These are phyloP conservation scores for Pelobates cultripes DNA, from an alignment of 2,797 vertebrate genomes.

Conservation along the genomic window DNA sequence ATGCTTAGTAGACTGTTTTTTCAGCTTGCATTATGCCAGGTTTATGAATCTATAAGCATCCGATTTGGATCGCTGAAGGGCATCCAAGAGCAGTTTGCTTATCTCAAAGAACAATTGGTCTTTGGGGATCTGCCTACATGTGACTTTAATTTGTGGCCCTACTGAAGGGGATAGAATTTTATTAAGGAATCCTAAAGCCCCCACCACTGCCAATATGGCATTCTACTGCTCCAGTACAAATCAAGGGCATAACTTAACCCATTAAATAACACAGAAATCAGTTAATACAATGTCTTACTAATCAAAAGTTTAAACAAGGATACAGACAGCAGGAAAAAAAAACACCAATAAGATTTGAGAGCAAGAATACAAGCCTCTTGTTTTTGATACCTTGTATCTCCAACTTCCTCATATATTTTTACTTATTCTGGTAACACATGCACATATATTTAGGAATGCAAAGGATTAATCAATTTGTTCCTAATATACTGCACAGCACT, in stretches of 20 bases:
- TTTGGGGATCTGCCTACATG: slow-evolving; percentile 27
- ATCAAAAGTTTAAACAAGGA: too few relatives aligned
- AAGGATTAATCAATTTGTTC: too few relatives aligned
- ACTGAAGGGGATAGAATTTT: slow-evolving; percentile 21
- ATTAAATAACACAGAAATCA: background rate
- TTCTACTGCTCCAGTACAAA: slow-evolving; percentile 12
- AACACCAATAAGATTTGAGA: too few relatives aligned
- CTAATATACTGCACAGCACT: too few relatives aligned
- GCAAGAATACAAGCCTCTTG: too few relatives aligned
- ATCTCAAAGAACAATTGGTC: slow-evolving; percentile 48
- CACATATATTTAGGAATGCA: too few relatives aligned
- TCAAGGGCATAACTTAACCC: slow-evolving; percentile 34
- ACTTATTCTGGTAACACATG: too few relatives aligned
- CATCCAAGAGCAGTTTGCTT: slow-evolving; percentile 48
- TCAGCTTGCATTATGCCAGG: slow-evolving; percentile 26
- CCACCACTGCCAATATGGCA: slow-evolving; percentile 3
- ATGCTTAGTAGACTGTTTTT: slow-evolving; percentile 51
- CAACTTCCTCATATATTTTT: too few relatives aligned
- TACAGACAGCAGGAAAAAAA: too few relatives aligned
- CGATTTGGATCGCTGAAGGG: slow-evolving; percentile 47
- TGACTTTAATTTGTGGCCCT: slow-evolving; percentile 34
- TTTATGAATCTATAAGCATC: slow-evolving; percentile 52
- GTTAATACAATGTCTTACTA: too few relatives aligned
- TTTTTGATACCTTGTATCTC: too few relatives aligned
- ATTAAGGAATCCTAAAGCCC: slow-evolving; percentile 23